phyloP scores from a whole-genome alignment of 2,113 vertebrate species.

The Pseudorhombus dupliciocellatus region DNA sequence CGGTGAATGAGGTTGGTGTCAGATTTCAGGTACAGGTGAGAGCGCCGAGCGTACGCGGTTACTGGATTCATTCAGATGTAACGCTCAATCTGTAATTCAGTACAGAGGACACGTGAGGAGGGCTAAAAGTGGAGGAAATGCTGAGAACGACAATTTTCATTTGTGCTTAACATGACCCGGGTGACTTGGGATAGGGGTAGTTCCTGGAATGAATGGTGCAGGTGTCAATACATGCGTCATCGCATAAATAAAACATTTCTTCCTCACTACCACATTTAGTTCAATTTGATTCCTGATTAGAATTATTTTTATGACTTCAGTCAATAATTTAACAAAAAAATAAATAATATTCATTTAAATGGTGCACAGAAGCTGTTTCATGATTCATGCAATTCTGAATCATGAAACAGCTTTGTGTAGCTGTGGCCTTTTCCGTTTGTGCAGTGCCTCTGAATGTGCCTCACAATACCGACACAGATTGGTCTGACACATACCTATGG shows the following conservation, averaged over 20 bases:
- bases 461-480: constrained; percentile 11
- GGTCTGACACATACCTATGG: constrained; percentile 55
- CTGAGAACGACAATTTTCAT: constrained; percentile 6
- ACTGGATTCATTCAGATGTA: neutral
- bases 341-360: neutral
- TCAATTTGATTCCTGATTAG: too few relatives aligned
- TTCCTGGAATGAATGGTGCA: constrained; percentile 8
- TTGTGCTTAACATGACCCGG: constrained; percentile 5
- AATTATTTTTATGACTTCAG: too few relatives aligned
- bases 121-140: constrained; percentile 1
- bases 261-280: neutral
- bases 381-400: neutral
- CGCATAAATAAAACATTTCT: neutral
- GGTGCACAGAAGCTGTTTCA: neutral
- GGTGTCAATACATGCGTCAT: constrained; percentile 4
- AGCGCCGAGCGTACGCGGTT: neutral
- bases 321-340: neutral
- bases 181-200: neutral
- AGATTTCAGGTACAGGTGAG: constrained; percentile 48
- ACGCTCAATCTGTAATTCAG: neutral
- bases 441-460: neutral
- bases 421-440: neutral
- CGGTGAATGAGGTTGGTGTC: constrained; percentile 29
- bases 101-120: neutral
- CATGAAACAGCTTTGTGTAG: neutral